A percentile compares a stretch with the other conserved stretches of the same genome.
phyloP scores from a whole-genome alignment of 2,113 vertebrate species.

The Thalassoma bifasciatum region DNA sequence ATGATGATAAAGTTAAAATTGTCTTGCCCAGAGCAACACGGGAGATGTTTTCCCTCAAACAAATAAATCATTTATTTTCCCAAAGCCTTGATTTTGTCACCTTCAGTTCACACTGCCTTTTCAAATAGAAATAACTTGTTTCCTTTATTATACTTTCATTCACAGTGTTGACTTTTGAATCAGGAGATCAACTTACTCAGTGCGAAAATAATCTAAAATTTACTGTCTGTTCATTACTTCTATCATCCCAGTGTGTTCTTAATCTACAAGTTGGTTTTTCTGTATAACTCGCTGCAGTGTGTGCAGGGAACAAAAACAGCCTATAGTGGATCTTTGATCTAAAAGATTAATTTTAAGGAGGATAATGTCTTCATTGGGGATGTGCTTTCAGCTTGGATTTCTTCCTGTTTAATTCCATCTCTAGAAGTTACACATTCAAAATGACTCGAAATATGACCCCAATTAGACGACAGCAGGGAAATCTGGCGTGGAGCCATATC shows the following conservation, averaged over 20 bases:
- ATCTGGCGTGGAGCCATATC: conserved; percentile 75
- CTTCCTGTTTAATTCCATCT: conserved; percentile 65
- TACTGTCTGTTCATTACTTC: conserved; percentile 3
- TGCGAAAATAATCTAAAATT: conserved; percentile 27
- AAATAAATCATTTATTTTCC: background rate
- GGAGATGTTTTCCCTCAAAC: conserved; percentile 10
- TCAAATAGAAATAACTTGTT: conserved; percentile 26
- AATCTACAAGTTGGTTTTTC: conserved; percentile 25
- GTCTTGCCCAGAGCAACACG: conserved; percentile 11
- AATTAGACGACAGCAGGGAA: conserved; percentile 73
- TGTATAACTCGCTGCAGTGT: background rate
- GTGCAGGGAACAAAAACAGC: conserved; percentile 11
- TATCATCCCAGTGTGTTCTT: conserved; percentile 42
- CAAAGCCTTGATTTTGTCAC: conserved; percentile 11
- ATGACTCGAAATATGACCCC: conserved; percentile 75
- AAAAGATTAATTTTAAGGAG: conserved; percentile 62
- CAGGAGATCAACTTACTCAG: conserved; percentile 28
- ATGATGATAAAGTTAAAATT: conserved; percentile 18
- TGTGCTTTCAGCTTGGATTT: conserved; percentile 45
- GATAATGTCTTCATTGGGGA: conserved; percentile 51
- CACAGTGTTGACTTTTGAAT: conserved; percentile 38
- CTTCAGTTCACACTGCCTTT: background rate
- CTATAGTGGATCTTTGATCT: conserved; percentile 39
- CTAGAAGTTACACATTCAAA: conserved; percentile 67
- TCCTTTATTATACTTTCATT: conserved; percentile 41